Base-by-base conservation (phyloP, 2,113 vertebrate genomes). In the Gnathonemus echidnorhynchus region DNA sequence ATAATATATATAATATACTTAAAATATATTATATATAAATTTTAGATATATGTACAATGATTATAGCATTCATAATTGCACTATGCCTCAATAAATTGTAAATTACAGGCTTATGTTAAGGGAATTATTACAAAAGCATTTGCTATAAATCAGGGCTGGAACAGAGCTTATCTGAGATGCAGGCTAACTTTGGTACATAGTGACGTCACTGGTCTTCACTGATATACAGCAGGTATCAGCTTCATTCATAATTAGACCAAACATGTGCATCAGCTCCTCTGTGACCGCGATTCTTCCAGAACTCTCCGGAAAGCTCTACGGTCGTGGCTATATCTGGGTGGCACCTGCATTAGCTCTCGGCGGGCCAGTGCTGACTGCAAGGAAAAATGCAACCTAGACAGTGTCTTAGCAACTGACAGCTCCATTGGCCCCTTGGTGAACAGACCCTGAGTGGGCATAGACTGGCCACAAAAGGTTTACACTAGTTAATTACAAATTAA, bases 1-100 rank as follows among this genome's bases (percentile, higher is more conserved):
- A 95, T 96, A 96, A 66, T 89, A 89, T 90, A 89, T 87, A 91
- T 90, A 88, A 94, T 90, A 90, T 91, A 91, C 77, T 90, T 89
- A 91, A 85, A 90, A 88, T 93, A 95, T 95, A 93, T 93, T 93
- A 94, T 90, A 90, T 86, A 91, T 88, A 90, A 50, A 90, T 88
- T 95, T 94, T 93, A 93, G 92, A 95, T 89, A 91, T 97, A 97
- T 97, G 95, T 97, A 98, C 97, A 98, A 96, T 95, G 96, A 97
- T 97, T 96, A 97, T 97, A 97, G 95, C 96, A 96, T 97, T 97
- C 93, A 93, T 95, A 98, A 98, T 97, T 98, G 97, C 96, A 98
- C 97, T 97, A 97, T 95, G 96, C 96, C 97, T 97, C 95, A 94
- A 94, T 95, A 94, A 94, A 91, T 94, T 94, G 95, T 96, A 95